Base-by-base conservation (phyloP, 2,113 vertebrate species). In the Eclectus roratus region DNA sequence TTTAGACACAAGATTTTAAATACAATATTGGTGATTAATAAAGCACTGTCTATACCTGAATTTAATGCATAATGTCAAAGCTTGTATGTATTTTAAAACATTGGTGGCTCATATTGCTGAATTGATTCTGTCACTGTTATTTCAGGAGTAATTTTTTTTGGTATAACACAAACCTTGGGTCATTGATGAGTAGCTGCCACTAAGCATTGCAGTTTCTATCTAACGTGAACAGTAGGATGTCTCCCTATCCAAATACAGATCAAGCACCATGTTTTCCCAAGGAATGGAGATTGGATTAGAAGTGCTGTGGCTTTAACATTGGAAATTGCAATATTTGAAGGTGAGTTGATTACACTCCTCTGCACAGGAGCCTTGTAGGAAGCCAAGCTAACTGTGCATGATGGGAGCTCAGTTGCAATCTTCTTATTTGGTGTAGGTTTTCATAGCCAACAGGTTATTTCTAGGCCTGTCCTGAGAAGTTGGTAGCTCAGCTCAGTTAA, bases 1-100 rank as follows among this genome's bases (percentile, higher is more conserved):
- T 91, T 89, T 81, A 89, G 87, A 84, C 43, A 79, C 76, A 17
- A 13, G 66, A 47, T 80, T 85, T 85, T 43, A 88, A 83, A 80
- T 71, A 85, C 71, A 56, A 18, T 44, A 61, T 17, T 41, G 60
- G 72, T 72, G 55, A 47, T 60, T 97, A 94, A 91, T 93, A 85
- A 90, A 91, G 47, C 55, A 79, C 63, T 91, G 81, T 21, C 76
- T 31, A 49, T 29, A 70, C 53, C 72, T 65, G 69, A 86, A 69
- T 64, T 77, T 60, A 72, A 55, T 4, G 37, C 56, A 84, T 37
- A 23, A 20, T 1, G 2, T 50, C 46, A 80, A 44, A 78, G 72
- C 24, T 35, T 25, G 29, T 33, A 7, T 7, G 35, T 17, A 43
- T 74, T 91, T 84, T 31, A 61, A 74, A 29, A 78, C 33, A 35